A percentile compares a stretch with the other conserved stretches of the same genome.
Conservation (phyloP, 2,888 invertebrate genomes). For the Dorcus parallelipipedus region DNA sequence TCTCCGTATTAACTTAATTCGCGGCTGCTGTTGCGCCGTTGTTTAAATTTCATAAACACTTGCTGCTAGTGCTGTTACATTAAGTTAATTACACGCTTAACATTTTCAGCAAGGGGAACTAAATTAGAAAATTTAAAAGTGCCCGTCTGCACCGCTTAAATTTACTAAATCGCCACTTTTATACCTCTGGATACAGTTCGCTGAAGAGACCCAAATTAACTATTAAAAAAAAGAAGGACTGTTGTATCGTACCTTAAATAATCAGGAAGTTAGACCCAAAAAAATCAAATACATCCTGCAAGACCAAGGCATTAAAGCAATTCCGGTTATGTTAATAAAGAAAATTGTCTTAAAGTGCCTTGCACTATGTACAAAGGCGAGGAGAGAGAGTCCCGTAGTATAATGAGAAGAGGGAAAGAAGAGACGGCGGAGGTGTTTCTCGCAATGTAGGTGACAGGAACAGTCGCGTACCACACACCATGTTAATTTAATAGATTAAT, state of each 20-base stretch:
- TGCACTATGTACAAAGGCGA: background rate
- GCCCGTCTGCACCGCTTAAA: constrained; percentile 9
- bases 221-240: too few species aligned
- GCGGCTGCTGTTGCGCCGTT: constrained; percentile 21
- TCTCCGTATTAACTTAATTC: constrained; percentile 31
- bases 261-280: too few species aligned
- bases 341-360: too few species aligned
- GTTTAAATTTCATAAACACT: constrained; percentile 32
- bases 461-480: constrained; percentile 39
- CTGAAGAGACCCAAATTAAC: too few species aligned
- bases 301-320: too few species aligned
- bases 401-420: constrained; percentile 29
- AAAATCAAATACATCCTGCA: too few species aligned
- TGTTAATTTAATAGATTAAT: constrained; percentile 50
- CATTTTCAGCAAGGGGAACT: constrained; percentile 14
- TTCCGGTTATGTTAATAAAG: too few species aligned
- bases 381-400: constrained; percentile 6
- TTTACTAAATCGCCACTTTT: background rate
- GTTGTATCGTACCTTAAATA: too few species aligned
- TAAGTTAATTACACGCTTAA: constrained; percentile 25
- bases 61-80: constrained; percentile 24
- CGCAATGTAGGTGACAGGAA: constrained; percentile 44
- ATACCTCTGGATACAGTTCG: too few species aligned
- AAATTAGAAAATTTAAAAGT: constrained; percentile 16
- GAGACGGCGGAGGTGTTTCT: constrained; percentile 31